phyloP scores from a whole-genome alignment of 2,797 vertebrate species.

The Chiloscyllium punctatum region DNA sequence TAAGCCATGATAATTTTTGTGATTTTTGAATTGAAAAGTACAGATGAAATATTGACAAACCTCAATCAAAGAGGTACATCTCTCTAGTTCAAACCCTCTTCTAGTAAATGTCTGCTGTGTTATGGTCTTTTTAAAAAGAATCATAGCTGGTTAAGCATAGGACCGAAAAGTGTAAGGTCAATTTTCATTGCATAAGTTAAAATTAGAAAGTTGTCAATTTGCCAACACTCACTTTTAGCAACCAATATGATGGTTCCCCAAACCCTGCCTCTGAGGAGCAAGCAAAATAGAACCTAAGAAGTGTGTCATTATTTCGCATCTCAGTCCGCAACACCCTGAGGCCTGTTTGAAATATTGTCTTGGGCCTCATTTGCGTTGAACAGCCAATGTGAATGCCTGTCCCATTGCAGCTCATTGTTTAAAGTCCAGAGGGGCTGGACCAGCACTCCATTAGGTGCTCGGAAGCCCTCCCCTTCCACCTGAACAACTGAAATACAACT shows the following conservation, averaged over 20 bases:
- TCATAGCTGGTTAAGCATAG: neutral
- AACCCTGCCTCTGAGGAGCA: neutral
- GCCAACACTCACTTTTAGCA: neutral
- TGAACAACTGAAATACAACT: neutral
- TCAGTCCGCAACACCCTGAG: neutral
- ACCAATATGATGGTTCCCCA: neutral
- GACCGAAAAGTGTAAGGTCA: neutral
- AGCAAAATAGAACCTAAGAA: neutral
- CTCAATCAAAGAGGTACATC: neutral
- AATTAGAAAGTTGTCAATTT: neutral
- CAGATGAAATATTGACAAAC: neutral
- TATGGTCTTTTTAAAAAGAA: neutral
- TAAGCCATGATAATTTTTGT: neutral
- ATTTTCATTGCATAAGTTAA: neutral
- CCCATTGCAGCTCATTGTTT: neutral
- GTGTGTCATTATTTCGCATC: neutral
- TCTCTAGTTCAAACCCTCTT: neutral
- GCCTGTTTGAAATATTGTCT: neutral
- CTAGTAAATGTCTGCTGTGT: neutral
- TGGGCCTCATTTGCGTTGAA: neutral
- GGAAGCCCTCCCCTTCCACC: neutral
- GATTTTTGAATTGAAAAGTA: neutral
- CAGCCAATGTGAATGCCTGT: neutral
- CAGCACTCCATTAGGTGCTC: too few relatives aligned
- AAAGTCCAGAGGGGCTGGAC: too few relatives aligned